Evolutionary conservation across 2,113 vertebrate genomes (phyloP), one percentile per base, ranked within the genome.

Genomic region (Antennarius striatus): DNA sequence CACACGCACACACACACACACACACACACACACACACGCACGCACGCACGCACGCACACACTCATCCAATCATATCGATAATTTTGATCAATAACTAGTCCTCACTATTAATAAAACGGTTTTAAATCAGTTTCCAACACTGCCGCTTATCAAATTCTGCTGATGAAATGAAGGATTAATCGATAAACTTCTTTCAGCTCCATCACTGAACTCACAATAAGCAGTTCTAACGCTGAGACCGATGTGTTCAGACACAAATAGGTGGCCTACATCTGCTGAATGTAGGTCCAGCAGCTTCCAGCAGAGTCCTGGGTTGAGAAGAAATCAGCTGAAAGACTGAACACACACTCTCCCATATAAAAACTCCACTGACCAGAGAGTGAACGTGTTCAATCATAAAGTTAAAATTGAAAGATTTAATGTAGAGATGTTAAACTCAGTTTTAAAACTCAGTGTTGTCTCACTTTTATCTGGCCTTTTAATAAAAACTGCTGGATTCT

Each of bases 221-320:
- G 32, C 10, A 22, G 15, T 53, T 46, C 14, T 53, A 5, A 46
- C 11, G 42, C 9, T 46, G 61, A 76, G 40, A 49, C 60, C 43
- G 46, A 40, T 47, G 59, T 47, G 39, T 51, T 42, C 14, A 79
- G 71, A 74, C 50, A 50, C 56, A 52, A 14, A 65, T 69, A 47
- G 4, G 30, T 53, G 61, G 22, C 56, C 66, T 66, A 17, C 65
- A 70, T 74, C 66, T 48, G 29, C 43, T 16, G 28, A 14, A 60
- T 60, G 56, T 50, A 13, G 56, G 55, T 28, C 43, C 61, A 47
- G 8, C 28, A 46, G 39, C 45, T 50, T 50, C 30, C 10, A 42
- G 53, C 53, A 17, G 48, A 9, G 28, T 22, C 47, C 8, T 28
- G 0, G 30, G 53, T 63, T 43, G n/a, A n/a, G n/a, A n/a, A n/a